Base-by-base conservation (phyloP, 2,888 invertebrate species). In the Charanyca ferruginea region DNA sequence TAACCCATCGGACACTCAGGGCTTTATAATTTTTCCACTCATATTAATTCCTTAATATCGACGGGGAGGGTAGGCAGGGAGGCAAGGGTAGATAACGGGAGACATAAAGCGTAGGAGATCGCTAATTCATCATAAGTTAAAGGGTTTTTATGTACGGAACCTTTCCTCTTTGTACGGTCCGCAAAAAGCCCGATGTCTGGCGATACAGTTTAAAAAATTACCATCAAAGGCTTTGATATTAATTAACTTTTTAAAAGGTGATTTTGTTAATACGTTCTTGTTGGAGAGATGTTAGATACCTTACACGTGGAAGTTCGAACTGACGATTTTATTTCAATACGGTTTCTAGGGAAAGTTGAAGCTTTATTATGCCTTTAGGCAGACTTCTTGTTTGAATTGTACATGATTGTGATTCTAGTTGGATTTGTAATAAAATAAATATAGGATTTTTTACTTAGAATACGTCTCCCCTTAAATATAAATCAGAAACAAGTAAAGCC, bases 51-150 rank as follows among this genome's bases (percentile, higher is more conserved):
- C 92, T 92, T 93, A 90, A 92, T 93, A 94, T 94, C 92, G 94
- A 94, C 91, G 94, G 62, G 64, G 77, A 82, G 85, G 79, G 73
- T 52, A 69, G 75, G 86, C 87, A 84, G 80, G 84, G 77, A 80
- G 81, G 65, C 64, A 79, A 87, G 89, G 85, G 87, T 81, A 93
- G 94, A 94, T 93, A 94, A 91, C 94, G 93, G 93, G 94, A 94
- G 94, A 95, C 93, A 94, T 94, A 94, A 94, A 94, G 91, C 94
- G 93, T 92, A 94, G 93, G 93, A 95, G 94, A 95, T 95, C 94
- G 95, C 95, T 95, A 95, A 95, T 95, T 95, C 95, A 95, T 95
- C 95, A 95, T 95, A 95, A 95, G 95, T 95, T 95, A 95, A 95
- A 95, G 95, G 95, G 94, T 95, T 95, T 94, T 95, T 95, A 95